phyloP scores from a whole-genome alignment of 2,797 vertebrate species.

The Pelochelys cantorii region DNA sequence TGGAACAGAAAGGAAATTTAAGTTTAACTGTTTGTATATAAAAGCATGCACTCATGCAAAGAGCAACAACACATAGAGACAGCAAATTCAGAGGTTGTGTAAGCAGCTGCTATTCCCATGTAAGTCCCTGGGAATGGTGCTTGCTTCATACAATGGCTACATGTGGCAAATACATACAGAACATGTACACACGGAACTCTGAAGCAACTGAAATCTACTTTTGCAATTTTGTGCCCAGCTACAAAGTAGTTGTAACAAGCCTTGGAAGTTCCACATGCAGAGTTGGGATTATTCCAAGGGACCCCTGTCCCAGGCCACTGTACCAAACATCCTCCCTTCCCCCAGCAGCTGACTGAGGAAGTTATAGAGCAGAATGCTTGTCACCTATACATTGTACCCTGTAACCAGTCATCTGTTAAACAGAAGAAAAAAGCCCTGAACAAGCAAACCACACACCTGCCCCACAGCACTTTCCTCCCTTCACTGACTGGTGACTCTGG shows the following conservation, averaged over 20 bases:
- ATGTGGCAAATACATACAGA: neutral
- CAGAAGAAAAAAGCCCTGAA: neutral
- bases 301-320: constrained; percentile 40
- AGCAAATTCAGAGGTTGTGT: neutral
- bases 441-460: constrained; percentile 65
- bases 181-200: neutral
- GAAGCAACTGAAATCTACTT: constrained; percentile 5
- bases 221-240: neutral
- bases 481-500: constrained; percentile 55
- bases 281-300: constrained; percentile 1
- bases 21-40: constrained; percentile 38
- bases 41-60: neutral
- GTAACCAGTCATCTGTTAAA: constrained; percentile 42
- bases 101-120: constrained; percentile 2
- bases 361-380: constrained; percentile 40
- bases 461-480: constrained; percentile 36
- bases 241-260: constrained; percentile 30
- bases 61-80: neutral
- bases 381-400: neutral
- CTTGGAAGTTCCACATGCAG: constrained; percentile 1
- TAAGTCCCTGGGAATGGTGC: neutral
- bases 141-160: neutral
- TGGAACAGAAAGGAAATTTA: neutral
- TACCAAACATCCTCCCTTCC: neutral
- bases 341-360: neutral